Evolutionary conservation across 1,140 invertebrate genomes (phyloP).

Genomic region (Drosophila aff.): DNA sequence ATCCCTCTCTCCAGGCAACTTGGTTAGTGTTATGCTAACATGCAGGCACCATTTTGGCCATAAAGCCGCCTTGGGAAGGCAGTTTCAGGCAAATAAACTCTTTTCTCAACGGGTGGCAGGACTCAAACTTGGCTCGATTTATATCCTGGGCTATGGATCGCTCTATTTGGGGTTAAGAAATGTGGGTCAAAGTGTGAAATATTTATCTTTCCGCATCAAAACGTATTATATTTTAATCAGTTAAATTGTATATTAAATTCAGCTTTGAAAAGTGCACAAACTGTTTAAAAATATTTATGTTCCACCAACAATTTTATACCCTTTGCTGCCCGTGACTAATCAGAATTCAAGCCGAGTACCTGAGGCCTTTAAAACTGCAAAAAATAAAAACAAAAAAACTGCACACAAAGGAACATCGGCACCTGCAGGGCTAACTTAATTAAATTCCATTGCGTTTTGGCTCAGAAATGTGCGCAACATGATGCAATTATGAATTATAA

Average conservation of each 20-base stretch:
- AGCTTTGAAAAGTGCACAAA: not conserved
- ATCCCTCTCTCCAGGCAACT: not conserved
- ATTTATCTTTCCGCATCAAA: not conserved
- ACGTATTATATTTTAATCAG: not conserved
- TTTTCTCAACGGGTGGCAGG: slow-evolving; percentile 8
- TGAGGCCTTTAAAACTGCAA: slow-evolving; percentile 22
- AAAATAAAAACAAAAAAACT: slow-evolving; percentile 21
- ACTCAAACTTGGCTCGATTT: slow-evolving; percentile 6
- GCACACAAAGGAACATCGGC: slow-evolving; percentile 46
- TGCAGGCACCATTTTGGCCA: slow-evolving; percentile 48
- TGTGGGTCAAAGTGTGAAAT: slow-evolving; percentile 8
- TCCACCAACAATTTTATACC: not conserved
- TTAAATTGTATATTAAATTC: not conserved
- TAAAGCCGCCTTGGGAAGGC: slow-evolving; percentile 11
- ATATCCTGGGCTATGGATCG: not conserved
- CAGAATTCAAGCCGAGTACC: slow-evolving; percentile 58
- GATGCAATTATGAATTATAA: slow-evolving; percentile 72
- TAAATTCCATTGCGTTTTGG: slow-evolving; percentile 71
- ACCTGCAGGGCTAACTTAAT: slow-evolving; percentile 56
- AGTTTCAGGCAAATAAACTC: slow-evolving; percentile 5
- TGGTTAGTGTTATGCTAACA: slow-evolving; percentile 41
- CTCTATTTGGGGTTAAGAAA: slow-evolving; percentile 6
- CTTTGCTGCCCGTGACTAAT: slow-evolving; percentile 36
- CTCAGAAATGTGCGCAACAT: slow-evolving; percentile 59
- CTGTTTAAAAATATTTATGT: not conserved